These are phyloP conservation scores for Brachyptera risi DNA, from an alignment of 2,888 invertebrate genomes.

Conservation along the genomic window DNA sequence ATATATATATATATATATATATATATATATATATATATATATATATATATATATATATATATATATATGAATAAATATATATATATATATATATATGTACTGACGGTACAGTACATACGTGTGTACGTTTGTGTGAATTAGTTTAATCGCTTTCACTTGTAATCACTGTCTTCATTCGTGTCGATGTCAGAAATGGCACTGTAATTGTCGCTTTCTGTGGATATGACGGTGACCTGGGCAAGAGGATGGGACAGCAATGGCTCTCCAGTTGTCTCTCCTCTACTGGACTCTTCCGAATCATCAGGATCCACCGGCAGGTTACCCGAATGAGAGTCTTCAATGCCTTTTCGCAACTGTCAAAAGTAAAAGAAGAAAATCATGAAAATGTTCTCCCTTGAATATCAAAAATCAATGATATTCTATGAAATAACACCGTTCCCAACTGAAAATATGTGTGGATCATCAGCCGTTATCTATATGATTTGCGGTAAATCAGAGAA, in stretches of 20 bases:
- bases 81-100: too few species aligned
- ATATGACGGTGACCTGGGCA: background rate
- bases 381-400: background rate
- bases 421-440: too few species aligned
- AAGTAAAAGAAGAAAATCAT: background rate
- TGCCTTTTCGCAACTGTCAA: constrained; percentile 72
- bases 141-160: too few species aligned
- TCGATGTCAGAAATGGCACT: too few species aligned
- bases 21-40: constrained; percentile 7
- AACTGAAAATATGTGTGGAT: background rate
- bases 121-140: too few species aligned
- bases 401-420: background rate
- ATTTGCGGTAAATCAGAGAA: too few species aligned
- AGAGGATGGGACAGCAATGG: background rate
- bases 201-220: background rate
- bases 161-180: too few species aligned
- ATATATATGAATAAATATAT: background rate
- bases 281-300: background rate
- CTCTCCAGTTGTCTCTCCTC: background rate
- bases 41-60: constrained; percentile 11
- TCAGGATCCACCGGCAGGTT: constrained; percentile 46
- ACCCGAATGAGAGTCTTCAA: constrained; percentile 85
- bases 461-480: too few species aligned
- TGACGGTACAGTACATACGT: too few species aligned
- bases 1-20: constrained; percentile 2